Percentiles rank a stretch among this genome's conserved stretches.
phyloP scores from a whole-genome alignment of 2,888 invertebrate genomes.

The Meta bourneti region DNA sequence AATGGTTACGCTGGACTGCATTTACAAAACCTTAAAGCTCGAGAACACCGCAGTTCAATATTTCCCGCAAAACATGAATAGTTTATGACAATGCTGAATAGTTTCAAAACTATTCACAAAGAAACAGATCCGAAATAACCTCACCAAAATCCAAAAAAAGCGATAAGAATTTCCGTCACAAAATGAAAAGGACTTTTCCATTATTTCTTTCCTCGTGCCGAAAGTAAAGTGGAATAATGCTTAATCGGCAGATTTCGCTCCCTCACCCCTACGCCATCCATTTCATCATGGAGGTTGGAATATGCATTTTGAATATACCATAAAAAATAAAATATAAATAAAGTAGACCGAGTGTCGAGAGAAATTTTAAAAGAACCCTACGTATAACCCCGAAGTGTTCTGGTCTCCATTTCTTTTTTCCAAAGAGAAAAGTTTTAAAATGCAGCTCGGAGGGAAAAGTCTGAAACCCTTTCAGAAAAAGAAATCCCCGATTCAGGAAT shows the following conservation, averaged over 20 bases:
- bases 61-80: neutral
- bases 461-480: slow-evolving; percentile 36
- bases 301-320: slow-evolving; percentile 9
- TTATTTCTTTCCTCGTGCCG: neutral
- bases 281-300: slow-evolving; percentile 1
- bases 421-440: slow-evolving; percentile 47
- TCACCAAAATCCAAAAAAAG: neutral
- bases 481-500: neutral
- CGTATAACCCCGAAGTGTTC: neutral
- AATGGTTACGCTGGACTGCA: too few species aligned
- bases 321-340: slow-evolving; percentile 11
- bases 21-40: too few species aligned
- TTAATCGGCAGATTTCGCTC: slow-evolving; percentile 34
- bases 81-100: neutral
- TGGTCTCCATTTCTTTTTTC: neutral
- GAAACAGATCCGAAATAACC: neutral
- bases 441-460: slow-evolving; percentile 41
- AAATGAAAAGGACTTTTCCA: neutral
- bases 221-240: slow-evolving; percentile 23
- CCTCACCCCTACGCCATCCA: neutral
- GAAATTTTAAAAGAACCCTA: neutral
- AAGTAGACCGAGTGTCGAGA: slow-evolving; percentile 2
- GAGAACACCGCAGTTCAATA: too few species aligned
- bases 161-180: neutral
- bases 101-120: neutral